Evolutionary conservation across 2,113 vertebrate species (phyloP).

Genomic region (Microtus montanus): DNA sequence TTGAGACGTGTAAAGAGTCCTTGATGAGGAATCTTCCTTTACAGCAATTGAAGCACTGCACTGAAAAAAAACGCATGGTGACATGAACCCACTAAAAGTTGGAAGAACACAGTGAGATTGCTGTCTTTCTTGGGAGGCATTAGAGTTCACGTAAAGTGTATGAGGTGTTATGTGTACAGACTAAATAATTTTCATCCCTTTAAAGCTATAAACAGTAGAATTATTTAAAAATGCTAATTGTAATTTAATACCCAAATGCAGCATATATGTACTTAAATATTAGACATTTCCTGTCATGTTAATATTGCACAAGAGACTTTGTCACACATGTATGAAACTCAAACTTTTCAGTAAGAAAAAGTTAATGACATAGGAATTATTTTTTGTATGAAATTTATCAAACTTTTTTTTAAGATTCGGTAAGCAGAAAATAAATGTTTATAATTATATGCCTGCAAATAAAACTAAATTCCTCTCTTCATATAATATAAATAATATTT

Average conservation of each 20-base stretch:
- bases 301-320: background rate
- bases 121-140: background rate
- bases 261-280: background rate
- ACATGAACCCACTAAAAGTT: too few species aligned
- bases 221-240: background rate
- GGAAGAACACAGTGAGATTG: background rate
- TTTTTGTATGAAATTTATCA: background rate
- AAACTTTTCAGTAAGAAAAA: background rate
- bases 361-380: slow-evolving; percentile 7
- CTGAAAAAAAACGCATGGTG: background rate
- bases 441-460: background rate
- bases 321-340: background rate
- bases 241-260: background rate
- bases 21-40: background rate
- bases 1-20: background rate
- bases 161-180: background rate
- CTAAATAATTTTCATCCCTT: background rate
- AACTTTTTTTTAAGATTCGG: background rate
- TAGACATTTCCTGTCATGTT: background rate
- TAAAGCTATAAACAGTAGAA: background rate
- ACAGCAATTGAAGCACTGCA: background rate
- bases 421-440: background rate
- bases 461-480: background rate
- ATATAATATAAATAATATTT: background rate
- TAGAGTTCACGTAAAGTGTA: background rate